Evolutionary conservation across 2,797 vertebrate genomes (phyloP).

Genomic region (Gadopsis bispinosus): DNA sequence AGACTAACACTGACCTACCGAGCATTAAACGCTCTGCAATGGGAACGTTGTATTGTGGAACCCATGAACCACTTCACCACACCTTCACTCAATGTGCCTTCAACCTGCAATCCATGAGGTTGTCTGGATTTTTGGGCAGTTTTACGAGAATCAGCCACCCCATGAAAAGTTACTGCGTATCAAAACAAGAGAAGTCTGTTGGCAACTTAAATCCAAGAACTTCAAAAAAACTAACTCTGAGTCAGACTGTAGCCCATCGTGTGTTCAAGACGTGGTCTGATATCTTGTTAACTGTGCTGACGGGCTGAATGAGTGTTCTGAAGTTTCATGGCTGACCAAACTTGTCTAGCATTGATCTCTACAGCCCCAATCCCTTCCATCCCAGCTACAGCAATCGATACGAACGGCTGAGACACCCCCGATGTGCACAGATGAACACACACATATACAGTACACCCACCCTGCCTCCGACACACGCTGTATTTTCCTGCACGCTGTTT

Average conservation of each 20-base stretch:
- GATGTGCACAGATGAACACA: constrained; percentile 36
- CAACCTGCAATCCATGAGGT: neutral
- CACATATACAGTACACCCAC: constrained; percentile 33
- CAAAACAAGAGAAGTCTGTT: neutral
- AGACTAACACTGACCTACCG: neutral
- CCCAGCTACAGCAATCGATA: constrained; percentile 43
- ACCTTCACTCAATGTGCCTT: neutral
- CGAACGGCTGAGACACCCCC: constrained; percentile 25
- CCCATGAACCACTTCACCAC: too few species aligned
- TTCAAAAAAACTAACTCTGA: neutral
- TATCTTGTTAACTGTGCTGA: constrained; percentile 37
- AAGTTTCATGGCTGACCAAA: constrained; percentile 72
- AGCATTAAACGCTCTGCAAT: neutral
- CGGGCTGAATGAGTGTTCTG: constrained; percentile 43
- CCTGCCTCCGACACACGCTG: constrained; percentile 33
- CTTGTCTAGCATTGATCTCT: constrained; percentile 70
- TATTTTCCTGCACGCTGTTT: constrained; percentile 25
- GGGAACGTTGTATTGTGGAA: neutral
- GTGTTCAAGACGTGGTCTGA: constrained; percentile 12
- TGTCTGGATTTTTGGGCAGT: too few species aligned
- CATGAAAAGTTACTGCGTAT: neutral
- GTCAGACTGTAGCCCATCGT: neutral
- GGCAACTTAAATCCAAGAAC: neutral
- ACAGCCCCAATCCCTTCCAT: constrained; percentile 37
- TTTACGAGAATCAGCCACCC: neutral